Conservation (phyloP, 2,888 invertebrate species). For the Diaperis boleti region DNA sequence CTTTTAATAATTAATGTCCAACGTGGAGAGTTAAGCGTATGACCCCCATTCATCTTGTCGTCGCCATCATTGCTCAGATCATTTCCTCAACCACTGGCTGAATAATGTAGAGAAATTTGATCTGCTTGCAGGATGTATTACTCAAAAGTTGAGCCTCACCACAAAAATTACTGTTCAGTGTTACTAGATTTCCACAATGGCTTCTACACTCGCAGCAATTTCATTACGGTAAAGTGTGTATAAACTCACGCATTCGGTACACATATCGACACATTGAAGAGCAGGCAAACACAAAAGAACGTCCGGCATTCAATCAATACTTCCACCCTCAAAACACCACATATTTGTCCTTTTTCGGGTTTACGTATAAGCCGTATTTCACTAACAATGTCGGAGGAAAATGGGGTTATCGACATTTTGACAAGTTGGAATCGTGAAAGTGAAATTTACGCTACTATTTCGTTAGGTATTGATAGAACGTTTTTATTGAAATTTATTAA, state of each 20-base stretch:
- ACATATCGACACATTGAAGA: slow-evolving; percentile 17
- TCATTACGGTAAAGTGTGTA: neutral
- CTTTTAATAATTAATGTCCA: slow-evolving; percentile 37
- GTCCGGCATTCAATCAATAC: slow-evolving; percentile 18
- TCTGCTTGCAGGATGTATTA: slow-evolving; percentile 1
- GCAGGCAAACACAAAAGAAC: slow-evolving; percentile 11
- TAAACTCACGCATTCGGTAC: no score
- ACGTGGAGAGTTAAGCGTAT: slow-evolving; percentile 35
- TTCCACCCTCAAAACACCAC: neutral
- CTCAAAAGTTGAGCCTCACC: neutral
- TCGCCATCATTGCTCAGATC: slow-evolving; percentile 30
- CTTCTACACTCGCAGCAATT: neutral
- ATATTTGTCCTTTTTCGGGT: neutral
- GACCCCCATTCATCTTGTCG: slow-evolving; percentile 29
- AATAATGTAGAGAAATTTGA: slow-evolving; percentile 28
- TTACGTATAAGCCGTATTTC: no score
- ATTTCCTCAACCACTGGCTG: slow-evolving; percentile 24
- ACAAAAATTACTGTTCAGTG: no score
- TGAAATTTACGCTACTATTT: no score
- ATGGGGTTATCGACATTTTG: no score
- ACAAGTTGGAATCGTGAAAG: no score
- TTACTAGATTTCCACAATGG: no score
- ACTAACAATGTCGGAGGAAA: no score
- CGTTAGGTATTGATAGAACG: no score
- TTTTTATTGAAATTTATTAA: no score